phyloP scores from a whole-genome alignment of 2,113 vertebrate genomes.

The Dasyprocta punctata region DNA sequence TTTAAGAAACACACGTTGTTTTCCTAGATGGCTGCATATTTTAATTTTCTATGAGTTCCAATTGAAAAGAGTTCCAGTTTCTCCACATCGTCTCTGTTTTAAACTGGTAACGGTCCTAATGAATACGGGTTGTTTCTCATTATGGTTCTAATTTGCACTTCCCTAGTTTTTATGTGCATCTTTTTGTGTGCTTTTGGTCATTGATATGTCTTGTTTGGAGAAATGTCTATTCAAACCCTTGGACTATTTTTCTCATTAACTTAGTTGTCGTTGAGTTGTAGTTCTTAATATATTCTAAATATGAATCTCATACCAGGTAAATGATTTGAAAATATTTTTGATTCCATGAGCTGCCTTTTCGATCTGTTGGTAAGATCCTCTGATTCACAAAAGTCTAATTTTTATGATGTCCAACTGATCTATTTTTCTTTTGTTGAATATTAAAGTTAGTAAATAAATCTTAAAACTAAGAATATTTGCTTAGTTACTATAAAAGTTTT shows the following conservation, averaged over 20 bases:
- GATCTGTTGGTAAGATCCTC: not conserved
- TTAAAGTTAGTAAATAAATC: conserved; percentile 22
- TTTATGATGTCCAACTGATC: not conserved
- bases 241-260: not conserved
- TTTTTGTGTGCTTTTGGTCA: not conserved
- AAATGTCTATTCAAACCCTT: not conserved
- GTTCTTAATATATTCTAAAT: not conserved
- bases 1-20: not conserved
- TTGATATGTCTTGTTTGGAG: not conserved
- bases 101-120: not conserved
- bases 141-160: not conserved
- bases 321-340: not conserved
- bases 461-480: conserved; percentile 7
- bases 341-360: not conserved
- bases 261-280: not conserved
- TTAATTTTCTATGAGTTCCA: not conserved
- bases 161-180: not conserved
- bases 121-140: not conserved
- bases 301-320: not conserved
- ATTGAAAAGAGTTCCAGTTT: not conserved
- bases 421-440: not conserved
- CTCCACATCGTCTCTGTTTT: not conserved
- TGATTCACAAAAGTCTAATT: not conserved
- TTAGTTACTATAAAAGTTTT: conserved; percentile 1
- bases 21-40: not conserved